Evolutionary conservation across 1,140 invertebrate species (phyloP), one percentile per base, ranked within the genome.

Genomic region (Globodera rostochiensis): DNA sequence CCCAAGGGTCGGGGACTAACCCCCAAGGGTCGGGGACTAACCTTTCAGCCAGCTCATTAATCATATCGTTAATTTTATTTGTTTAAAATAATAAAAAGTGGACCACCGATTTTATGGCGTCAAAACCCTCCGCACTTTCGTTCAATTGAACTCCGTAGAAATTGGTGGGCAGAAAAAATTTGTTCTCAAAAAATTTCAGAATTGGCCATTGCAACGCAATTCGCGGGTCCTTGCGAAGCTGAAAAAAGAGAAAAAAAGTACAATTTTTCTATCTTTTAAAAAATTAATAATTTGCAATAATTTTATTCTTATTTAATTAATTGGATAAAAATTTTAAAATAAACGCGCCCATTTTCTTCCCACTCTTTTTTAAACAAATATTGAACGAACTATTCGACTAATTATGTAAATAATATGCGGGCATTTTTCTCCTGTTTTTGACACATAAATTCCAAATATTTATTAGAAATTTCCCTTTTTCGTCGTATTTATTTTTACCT

Each of bases 171-270:
- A 89, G 66, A 77, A 89, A 89, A 74, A 89, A 84, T 80, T 87
- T 88, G 45, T 86, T 88, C 57, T 89, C 88, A 80, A 88, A 88
- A 67, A 88, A 89, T 49, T 89, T 86, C 80, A 88, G 81, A 46
- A 87, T 85, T 3, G 88, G 88, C 80, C 87, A 88, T 66, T 89
- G 84, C 75, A 88, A 64, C 46, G 82, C 76, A 25, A 88, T 82
- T 57, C 86, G 82, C 7, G 81, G 78, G 66, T 89, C 88, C 49
- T 87, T 85, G 21, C 84, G 80, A 15, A 88, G 82, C 87, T 88
- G 80, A 69, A 84, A 85, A 19, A 64, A 64, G 6, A 64, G 2
- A 19, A 64, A 11, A n/a, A 76, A 25, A 4, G 6, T 46, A 60
- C 15, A 60, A 60, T 60, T 50, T 7, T 7, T 50, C 6, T 50